Percentiles rank a stretch among this genome's conserved stretches.
Conservation (phyloP, 1,140 invertebrate species). For the Leptinotarsa undecemlineata region DNA sequence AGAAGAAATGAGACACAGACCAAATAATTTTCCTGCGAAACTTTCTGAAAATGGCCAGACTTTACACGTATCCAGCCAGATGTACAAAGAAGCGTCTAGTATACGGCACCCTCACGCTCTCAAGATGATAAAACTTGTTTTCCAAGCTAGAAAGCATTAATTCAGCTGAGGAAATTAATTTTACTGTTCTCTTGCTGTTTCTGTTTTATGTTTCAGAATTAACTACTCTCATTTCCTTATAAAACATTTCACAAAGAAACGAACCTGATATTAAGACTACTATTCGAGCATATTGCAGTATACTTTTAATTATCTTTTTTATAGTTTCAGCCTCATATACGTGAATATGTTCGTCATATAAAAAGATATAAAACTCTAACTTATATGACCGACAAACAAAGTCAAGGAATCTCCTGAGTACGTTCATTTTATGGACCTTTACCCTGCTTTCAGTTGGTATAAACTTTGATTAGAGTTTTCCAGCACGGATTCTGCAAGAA, state of each 20-base stretch:
- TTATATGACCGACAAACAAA: neutral
- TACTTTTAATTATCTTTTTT: neutral
- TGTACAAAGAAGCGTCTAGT: too few species aligned
- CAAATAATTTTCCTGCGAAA: too few species aligned
- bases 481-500: neutral
- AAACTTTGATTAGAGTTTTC: neutral
- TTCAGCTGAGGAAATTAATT: neutral
- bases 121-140: neutral
- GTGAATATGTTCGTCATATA: neutral
- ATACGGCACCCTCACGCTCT: neutral
- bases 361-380: neutral
- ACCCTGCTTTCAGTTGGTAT: neutral
- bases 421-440: neutral
- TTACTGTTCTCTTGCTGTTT: neutral
- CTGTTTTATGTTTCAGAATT: conserved; percentile 1
- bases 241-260: conserved; percentile 3
- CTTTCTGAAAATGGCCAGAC: too few species aligned
- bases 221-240: neutral
- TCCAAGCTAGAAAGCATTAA: neutral
- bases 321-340: neutral
- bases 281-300: neutral
- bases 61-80: too few species aligned
- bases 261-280: neutral
- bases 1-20: too few species aligned
- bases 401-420: neutral